Base-by-base conservation (phyloP, 2,888 invertebrate genomes). In the Dasypogon diadema region DNA sequence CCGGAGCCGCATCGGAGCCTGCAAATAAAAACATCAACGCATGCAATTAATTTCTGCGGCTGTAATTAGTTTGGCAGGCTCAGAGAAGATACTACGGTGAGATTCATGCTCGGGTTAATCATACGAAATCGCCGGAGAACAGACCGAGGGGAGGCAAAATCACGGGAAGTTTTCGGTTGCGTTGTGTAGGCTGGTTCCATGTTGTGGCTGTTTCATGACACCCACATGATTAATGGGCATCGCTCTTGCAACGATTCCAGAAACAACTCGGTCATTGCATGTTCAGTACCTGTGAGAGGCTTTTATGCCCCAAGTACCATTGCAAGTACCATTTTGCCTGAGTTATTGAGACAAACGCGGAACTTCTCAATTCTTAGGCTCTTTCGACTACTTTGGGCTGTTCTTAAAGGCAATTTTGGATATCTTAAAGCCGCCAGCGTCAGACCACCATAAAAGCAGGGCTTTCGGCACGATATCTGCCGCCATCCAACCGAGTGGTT, bases 61-160 rank as follows among this genome's bases (percentile, higher is more conserved):
- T 58, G 58, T 74, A 74, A 74, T 74, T 74, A 74, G 46, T 74
- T 74, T 74, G 58, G 74, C 74, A 60, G 46, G 30, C 18, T 74
- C 2, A 58, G 21, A 58, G 24, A 16, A 37, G 56, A 58, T 55
- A 34, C 37, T 34, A 42, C 30, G 18, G 42, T n/a, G 24, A 58
- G 74, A 74, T 74, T 74, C 74, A 74, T 74, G 74, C 74, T 74
- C 74, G 74, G 58, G 16, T 74, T 74, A 56, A 74, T 74, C 74
- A 58, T 58, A 74, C 24, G 56, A 56, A 74, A 58, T 70, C 54
- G 34, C 30, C 24, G 51, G 51, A 54, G 54, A 70, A 70, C 18
- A n/a, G 42, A 6, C 70, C n/a, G 10, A 24, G 14, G 22, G n/a
- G 24, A 48, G 65, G 48, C 10, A 24, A 30, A 12, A 18, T 16